Evolutionary conservation across 2,113 vertebrate species (phyloP), one percentile per base, ranked within the genome.

Genomic region (Tretioscincus oriximinensis): DNA sequence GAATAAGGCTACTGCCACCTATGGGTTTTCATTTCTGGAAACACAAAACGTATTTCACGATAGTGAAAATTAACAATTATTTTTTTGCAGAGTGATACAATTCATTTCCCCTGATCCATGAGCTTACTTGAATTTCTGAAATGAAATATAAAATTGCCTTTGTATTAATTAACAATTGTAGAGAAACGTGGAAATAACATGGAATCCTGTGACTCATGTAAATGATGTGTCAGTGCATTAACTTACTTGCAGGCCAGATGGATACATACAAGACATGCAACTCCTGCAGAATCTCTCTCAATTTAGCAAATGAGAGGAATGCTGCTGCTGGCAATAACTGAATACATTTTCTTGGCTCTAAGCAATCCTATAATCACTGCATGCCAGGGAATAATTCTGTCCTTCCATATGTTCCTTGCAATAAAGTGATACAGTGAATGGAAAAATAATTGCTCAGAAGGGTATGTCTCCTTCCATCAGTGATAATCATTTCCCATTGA

Each of bases 401-500:
- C 35, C 12, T 21, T 63, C 49, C 64, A 29, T 73, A 9, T 47
- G 70, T 9, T 71, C 77, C 35, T 78, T 86, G 18, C 0, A 22
- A 45, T 61, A 84, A 73, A 69, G 2, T 29, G 31, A 80, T 47
- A 75, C 64, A 84, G 77, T 67, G 76, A 11, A 68, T 47, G 61
- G 73, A 45, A n/a, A 76, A 61, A 24, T 54, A 7, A 58, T 85
- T 77, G 26, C 18, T 16, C 77, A 60, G 35, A 47, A 86, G 64
- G 20, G 9, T 9, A 16, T 72, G 8, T 82, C 81, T 72, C 61
- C 24, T 69, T 70, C 87, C 77, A 63, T 80, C 71, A 11, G 26
- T 76, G 35, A 31, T 85, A 83, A 78, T 82, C 61, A 69, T 45
- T 71, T 49, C 26, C 9, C 77, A 54, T 20, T 14, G 22, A 83